A percentile compares a stretch with the other conserved stretches of the same genome.
These are phyloP conservation scores for Laticauda colubrina DNA, from an alignment of 2,113 vertebrate genomes.

Conservation along the genomic window DNA sequence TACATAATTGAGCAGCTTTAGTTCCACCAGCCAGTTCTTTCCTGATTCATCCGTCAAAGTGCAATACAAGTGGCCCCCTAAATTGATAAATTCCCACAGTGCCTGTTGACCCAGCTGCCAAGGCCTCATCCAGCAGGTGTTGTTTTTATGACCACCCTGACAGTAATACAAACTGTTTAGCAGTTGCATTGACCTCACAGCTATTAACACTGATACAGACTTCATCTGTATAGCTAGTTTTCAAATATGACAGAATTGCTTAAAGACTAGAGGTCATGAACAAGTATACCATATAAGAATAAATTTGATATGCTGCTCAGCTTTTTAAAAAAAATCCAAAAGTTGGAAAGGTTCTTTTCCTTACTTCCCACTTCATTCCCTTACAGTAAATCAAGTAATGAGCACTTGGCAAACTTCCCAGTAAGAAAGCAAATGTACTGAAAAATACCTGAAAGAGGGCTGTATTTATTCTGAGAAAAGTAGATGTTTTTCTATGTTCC, in stretches of 20 bases:
- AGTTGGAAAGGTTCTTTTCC: slow-evolving; percentile 58
- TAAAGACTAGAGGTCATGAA: slow-evolving; percentile 75
- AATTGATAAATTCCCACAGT: slow-evolving; percentile 98
- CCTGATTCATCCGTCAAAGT: slow-evolving; percentile 79
- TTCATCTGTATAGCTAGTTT: slow-evolving; percentile 74
- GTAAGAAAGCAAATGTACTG: slow-evolving; percentile 62
- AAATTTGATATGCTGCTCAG: slow-evolving; percentile 72
- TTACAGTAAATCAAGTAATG: slow-evolving; percentile 65
- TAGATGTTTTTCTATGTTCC: slow-evolving; percentile 41
- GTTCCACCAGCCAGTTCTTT: slow-evolving; percentile 75
- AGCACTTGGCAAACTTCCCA: slow-evolving; percentile 60
- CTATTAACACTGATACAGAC: slow-evolving; percentile 84
- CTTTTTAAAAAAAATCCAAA: slow-evolving; percentile 65
- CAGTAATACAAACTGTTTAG: slow-evolving; percentile 98
- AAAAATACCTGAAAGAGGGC: slow-evolving; percentile 61
- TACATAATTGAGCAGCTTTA: slow-evolving; percentile 75
- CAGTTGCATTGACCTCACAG: slow-evolving; percentile 92
- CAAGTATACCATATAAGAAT: slow-evolving; percentile 79
- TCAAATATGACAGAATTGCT: slow-evolving; percentile 81
- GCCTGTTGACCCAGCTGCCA: slow-evolving; percentile 99
- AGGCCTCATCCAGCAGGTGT: slow-evolving; percentile 94
- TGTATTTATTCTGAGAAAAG: slow-evolving; percentile 49
- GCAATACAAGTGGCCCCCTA: slow-evolving; percentile 83
- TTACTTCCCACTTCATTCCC: slow-evolving; percentile 60
- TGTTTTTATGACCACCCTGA: slow-evolving; percentile 99